Percentiles rank a stretch among this genome's conserved stretches.
Evolutionary conservation across 2,113 vertebrate genomes (phyloP).

Genomic region (Oreotrochilus melanogaster): DNA sequence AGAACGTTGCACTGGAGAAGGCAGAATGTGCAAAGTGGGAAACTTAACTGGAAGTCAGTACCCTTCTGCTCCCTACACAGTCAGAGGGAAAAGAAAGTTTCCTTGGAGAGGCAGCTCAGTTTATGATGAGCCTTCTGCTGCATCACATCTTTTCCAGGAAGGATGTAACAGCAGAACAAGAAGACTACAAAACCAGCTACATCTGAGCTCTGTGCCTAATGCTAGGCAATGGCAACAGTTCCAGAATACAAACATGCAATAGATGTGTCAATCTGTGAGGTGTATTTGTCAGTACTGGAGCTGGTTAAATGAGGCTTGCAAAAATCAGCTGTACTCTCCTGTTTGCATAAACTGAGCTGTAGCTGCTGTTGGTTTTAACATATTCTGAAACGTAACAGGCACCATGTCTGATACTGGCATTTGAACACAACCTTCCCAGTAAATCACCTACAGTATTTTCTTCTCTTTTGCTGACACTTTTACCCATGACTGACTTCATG

Average conservation of each 20-base stretch:
- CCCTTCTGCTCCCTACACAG: background rate
- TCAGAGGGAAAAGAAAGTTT: background rate
- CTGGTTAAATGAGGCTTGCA: background rate
- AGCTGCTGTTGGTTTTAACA: background rate
- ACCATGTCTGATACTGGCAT: background rate
- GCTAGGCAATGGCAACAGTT: background rate
- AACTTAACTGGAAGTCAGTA: background rate
- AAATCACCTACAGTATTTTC: background rate
- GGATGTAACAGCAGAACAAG: background rate
- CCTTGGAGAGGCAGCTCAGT: background rate
- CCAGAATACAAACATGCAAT: background rate
- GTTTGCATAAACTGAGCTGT: background rate
- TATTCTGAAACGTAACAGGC: background rate
- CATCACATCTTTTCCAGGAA: background rate
- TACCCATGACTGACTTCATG: rapidly evolving
- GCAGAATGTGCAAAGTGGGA: no score
- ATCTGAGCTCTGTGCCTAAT: background rate
- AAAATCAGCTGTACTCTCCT: background rate
- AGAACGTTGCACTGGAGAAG: background rate
- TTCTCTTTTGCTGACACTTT: background rate
- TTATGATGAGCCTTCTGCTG: background rate
- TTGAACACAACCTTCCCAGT: background rate
- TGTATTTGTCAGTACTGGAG: background rate
- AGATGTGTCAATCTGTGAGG: background rate
- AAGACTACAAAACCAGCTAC: background rate